A percentile compares a stretch with the other conserved stretches of the same genome.
Conservation (phyloP, 2,113 vertebrate species). For the Lichenostomus cassidix region DNA sequence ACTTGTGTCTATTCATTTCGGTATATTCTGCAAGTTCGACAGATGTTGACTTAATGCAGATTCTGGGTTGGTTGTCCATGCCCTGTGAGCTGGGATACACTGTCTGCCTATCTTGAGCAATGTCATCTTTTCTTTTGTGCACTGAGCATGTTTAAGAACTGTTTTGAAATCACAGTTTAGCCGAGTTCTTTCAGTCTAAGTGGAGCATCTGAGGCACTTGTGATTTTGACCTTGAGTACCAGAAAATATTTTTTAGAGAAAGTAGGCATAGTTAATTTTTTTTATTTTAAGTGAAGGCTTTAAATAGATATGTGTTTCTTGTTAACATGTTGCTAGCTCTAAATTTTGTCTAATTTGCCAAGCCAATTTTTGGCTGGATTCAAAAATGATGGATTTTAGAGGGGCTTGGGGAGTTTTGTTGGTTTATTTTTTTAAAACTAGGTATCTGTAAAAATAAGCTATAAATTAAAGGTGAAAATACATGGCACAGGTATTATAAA, state of each 20-base stretch:
- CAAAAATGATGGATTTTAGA: neutral
- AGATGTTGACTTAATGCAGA: neutral
- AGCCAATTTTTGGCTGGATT: neutral
- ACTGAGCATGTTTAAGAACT: neutral
- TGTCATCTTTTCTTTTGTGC: neutral
- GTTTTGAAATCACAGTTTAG: neutral
- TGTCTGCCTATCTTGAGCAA: neutral
- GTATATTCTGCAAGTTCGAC: neutral
- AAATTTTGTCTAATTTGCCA: neutral
- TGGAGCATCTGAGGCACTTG: neutral
- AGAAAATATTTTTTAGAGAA: neutral
- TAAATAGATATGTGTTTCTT: neutral
- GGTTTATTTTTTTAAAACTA: neutral
- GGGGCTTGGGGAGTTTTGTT: accelerated
- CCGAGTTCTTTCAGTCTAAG: neutral
- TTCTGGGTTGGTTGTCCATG: neutral
- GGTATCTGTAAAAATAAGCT: neutral
- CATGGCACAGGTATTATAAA: neutral
- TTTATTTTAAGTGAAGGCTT: neutral
- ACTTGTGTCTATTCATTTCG: neutral
- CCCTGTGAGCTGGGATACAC: neutral
- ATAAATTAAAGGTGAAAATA: neutral
- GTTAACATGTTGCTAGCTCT: neutral
- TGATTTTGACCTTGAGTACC: neutral
- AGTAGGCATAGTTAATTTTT: neutral